Conservation (phyloP, 2,113 vertebrate genomes). For the Lasiurus borealis region DNA sequence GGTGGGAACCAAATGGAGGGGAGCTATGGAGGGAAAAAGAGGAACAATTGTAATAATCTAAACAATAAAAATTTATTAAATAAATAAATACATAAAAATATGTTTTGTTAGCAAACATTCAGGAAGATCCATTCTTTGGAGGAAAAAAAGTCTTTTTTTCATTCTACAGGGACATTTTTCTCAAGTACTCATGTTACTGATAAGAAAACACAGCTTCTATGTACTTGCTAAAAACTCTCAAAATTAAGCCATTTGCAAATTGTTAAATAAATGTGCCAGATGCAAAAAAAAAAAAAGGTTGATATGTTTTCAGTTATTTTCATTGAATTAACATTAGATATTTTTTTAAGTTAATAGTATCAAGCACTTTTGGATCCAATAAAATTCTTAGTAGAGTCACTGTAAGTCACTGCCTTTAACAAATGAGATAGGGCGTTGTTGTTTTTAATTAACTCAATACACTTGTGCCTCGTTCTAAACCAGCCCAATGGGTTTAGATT, state of each 20-base stretch:
- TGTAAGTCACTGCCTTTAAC: neutral
- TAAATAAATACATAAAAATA: too few relatives aligned
- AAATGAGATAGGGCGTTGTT: neutral
- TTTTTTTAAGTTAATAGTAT: neutral
- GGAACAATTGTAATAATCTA: too few relatives aligned
- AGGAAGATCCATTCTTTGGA: neutral
- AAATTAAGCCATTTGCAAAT: neutral
- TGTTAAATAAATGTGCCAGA: neutral
- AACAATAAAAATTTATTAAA: too few relatives aligned
- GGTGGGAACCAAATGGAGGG: too few relatives aligned
- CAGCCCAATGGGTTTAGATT: slow-evolving; percentile 7
- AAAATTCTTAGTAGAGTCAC: neutral
- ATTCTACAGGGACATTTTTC: neutral
- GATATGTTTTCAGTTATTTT: neutral
- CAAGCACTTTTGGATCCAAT: neutral
- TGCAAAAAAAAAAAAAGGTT: neutral
- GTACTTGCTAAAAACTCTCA: neutral
- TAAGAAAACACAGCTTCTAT: neutral
- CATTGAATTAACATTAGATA: neutral
- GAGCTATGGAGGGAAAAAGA: too few relatives aligned
- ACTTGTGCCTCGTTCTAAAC: neutral
- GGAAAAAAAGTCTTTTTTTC: neutral
- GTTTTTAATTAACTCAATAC: neutral
- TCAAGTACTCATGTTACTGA: neutral
- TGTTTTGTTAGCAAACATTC: neutral